Evolutionary conservation across 1,140 invertebrate species (phyloP).

Genomic region (Diabrotica undecimpunctata): DNA sequence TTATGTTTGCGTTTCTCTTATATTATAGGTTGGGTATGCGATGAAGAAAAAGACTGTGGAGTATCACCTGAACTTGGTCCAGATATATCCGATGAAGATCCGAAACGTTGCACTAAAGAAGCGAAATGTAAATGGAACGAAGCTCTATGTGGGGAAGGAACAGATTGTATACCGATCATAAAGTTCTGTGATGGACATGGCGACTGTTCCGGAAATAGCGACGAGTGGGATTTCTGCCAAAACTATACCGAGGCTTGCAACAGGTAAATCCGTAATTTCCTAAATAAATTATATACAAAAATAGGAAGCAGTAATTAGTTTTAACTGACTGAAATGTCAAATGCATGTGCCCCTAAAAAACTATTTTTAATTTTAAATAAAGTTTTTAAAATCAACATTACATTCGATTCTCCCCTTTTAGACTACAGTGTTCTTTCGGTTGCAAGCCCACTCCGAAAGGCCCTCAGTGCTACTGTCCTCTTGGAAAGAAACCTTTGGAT

Average conservation of each 20-base stretch:
- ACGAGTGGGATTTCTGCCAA: conserved; percentile 55
- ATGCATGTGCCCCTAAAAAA: no score
- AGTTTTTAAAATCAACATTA: neutral
- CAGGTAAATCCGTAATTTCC: conserved; percentile 8
- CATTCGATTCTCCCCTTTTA: neutral
- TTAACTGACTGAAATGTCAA: no score
- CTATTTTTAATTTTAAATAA: no score
- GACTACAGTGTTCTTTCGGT: conserved; percentile 62
- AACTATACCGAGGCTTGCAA: conserved; percentile 54
- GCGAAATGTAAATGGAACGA: conserved; percentile 56
- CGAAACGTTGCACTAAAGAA: conserved; percentile 34
- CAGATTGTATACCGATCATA: conserved; percentile 49
- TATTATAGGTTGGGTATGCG: conserved; percentile 66
- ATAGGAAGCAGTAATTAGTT: no score
- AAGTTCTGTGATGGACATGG: conserved; percentile 52
- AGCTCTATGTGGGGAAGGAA: conserved; percentile 56
- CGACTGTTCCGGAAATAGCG: conserved; percentile 54
- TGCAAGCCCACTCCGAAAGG: conserved; percentile 59
- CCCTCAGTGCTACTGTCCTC: conserved; percentile 69
- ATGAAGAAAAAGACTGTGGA: conserved; percentile 74
- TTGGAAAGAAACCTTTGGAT: conserved; percentile 65
- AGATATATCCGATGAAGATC: conserved; percentile 47
- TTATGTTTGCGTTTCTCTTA: neutral
- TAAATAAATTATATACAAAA: neutral
- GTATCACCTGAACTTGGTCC: conserved; percentile 53